Base-by-base conservation (phyloP, 2,113 vertebrate genomes). In the Anser cygnoides region DNA sequence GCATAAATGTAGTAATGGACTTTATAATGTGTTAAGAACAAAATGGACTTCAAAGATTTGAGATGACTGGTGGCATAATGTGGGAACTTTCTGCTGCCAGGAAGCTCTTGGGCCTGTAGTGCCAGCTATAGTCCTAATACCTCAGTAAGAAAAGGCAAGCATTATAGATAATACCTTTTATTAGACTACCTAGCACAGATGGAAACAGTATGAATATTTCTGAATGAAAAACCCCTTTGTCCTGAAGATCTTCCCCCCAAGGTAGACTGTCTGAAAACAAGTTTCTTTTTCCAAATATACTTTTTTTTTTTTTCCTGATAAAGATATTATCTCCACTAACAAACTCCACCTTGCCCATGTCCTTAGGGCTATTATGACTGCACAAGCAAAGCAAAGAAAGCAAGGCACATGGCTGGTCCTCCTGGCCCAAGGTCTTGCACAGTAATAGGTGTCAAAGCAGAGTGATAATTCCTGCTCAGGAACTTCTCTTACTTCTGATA, bases 21-120 rank as follows among this genome's bases (percentile, higher is more conserved):
- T 91, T 91, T 66, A 33, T 89, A 77, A 77, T 93, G 52, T 90
- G n/a, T 78, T 78, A 81, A 82, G 73, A 62, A 57, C 66, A 59
- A 81, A 66, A 35, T 43, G 20, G 8, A 17, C 70, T 78, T 91
- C 74, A 66, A 82, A 78, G 55, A 62, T 55, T 74, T 84, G 68
- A 54, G 41, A 26, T 84, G 58, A 71, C 61, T 72, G 21, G 37
- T 81, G 65, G 25, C 52, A 49, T 92, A 87, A 49, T 54, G 28
- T 18, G 65, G 74, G 44, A 90, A 74, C 37, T 59, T 59, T 59
- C 61, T 89, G 43, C 37, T 92, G n/a, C 29, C 5, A 26, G 70
- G 52, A 90, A 87, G 41, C 20, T 89, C 31, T 84, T 17, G 41
- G 41, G 52, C 61, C 4, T 84, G 87, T 67, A 52, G 23, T 78